A percentile compares a stretch with the other conserved stretches of the same genome.
Conservation (phyloP, 2,113 vertebrate species). For the Tamias sibiricus region DNA sequence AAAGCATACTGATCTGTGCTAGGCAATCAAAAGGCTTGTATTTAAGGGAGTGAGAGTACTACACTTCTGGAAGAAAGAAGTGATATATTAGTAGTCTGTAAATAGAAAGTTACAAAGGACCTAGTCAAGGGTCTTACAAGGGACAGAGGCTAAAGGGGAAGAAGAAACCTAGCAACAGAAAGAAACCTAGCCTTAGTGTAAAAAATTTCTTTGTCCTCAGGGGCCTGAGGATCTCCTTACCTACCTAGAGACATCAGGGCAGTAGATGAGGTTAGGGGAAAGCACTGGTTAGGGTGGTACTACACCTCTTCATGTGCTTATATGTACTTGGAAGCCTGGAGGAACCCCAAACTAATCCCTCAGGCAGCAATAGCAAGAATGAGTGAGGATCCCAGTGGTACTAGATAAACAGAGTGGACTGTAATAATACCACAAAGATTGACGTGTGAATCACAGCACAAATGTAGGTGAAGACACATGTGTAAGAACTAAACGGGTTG, state of each 20-base stretch:
- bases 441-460: not conserved
- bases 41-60: not conserved
- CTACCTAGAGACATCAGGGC: not conserved
- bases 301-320: accelerated
- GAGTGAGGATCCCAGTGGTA: not conserved
- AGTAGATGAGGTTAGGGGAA: not conserved
- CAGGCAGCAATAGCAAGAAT: not conserved
- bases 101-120: not conserved
- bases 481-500: not conserved
- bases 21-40: not conserved
- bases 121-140: not conserved
- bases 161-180: not conserved
- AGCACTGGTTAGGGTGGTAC: no score
- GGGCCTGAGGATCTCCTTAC: not conserved
- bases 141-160: not conserved
- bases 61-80: not conserved
- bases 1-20: not conserved
- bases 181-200: not conserved
- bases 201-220: not conserved
- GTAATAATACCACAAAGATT: not conserved
- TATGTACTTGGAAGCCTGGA: not conserved
- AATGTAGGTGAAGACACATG: not conserved
- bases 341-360: not conserved
- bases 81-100: no score
- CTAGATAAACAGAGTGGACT: not conserved